Evolutionary conservation across 1,140 invertebrate species (phyloP).

Genomic region (Bathynomus jamesi): DNA sequence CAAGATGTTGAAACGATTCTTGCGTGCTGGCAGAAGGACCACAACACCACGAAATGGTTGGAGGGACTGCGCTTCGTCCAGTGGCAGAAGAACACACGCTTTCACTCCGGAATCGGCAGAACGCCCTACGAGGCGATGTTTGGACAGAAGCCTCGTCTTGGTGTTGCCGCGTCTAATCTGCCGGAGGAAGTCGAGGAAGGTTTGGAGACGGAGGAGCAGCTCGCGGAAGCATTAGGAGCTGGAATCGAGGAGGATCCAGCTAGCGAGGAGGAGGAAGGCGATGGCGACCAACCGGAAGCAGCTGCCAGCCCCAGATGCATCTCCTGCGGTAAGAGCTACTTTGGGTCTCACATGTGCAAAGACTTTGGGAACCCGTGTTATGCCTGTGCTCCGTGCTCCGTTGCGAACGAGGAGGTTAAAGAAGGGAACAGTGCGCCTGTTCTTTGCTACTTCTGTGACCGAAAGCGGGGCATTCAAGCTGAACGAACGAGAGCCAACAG

Average conservation of each 20-base stretch:
- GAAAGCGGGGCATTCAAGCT: too few species aligned
- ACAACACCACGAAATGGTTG: slow-evolving; percentile 39
- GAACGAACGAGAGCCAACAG: background rate
- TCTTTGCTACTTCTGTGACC: slow-evolving; percentile 6
- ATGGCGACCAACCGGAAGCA: too few species aligned
- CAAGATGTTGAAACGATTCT: slow-evolving; percentile 12
- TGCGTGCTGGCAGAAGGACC: slow-evolving; percentile 23
- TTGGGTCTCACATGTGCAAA: slow-evolving; percentile 13
- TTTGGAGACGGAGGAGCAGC: background rate
- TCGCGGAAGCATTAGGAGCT: background rate
- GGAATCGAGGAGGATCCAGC: background rate
- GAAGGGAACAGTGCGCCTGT: too few species aligned
- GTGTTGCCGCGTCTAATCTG: background rate
- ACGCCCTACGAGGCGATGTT: too few species aligned
- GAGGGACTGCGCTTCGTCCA: slow-evolving; percentile 40
- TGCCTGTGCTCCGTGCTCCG: slow-evolving; percentile 7
- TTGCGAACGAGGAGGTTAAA: background rate
- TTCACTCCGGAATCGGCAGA: too few species aligned
- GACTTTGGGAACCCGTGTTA: slow-evolving; percentile 12
- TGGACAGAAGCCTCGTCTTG: background rate
- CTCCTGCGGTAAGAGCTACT: slow-evolving; percentile 16
- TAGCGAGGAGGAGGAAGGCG: too few species aligned
- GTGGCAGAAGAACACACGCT: slow-evolving; percentile 15
- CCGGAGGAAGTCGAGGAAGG: too few species aligned
- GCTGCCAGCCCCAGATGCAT: slow-evolving; percentile 9